phyloP scores from a whole-genome alignment of 2,888 invertebrate genomes.

The Norana najaformis region DNA sequence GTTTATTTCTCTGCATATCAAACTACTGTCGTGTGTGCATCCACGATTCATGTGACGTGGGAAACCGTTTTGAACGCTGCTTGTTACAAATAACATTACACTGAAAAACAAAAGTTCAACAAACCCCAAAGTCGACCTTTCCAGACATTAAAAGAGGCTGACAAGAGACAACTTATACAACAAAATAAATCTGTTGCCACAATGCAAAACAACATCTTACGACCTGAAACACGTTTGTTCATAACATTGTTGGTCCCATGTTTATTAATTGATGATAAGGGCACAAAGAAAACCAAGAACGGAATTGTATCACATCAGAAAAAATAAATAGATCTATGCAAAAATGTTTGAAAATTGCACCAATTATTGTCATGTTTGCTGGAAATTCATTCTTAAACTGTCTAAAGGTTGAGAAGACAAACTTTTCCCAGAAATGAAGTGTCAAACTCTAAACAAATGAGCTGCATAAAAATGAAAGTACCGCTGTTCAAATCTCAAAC shows the following conservation, averaged over 20 bases:
- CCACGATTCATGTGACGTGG: neutral
- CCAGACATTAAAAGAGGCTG: neutral
- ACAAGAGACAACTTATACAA: neutral
- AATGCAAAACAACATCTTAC: neutral
- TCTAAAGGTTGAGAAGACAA: neutral
- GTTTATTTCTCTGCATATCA: neutral
- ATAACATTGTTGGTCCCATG: neutral
- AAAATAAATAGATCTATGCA: neutral
- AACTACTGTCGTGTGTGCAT: neutral
- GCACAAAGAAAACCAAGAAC: neutral
- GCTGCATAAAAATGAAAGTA: neutral
- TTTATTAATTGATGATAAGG: neutral
- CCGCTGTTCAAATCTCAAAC: neutral
- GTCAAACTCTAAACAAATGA: neutral
- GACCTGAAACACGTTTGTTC: neutral
- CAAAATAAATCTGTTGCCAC: slow-evolving; percentile 13
- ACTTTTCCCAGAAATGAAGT: no score
- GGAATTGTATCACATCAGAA: neutral
- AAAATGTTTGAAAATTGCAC: neutral
- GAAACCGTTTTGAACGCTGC: neutral
- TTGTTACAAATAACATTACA: neutral
- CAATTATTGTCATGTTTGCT: neutral
- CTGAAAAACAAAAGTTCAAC: neutral
- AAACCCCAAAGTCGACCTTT: neutral
- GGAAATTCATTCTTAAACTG: neutral